Percentiles rank a stretch among this genome's conserved stretches.
Conservation (phyloP, 2,113 vertebrate genomes). For the Otis tarda region DNA sequence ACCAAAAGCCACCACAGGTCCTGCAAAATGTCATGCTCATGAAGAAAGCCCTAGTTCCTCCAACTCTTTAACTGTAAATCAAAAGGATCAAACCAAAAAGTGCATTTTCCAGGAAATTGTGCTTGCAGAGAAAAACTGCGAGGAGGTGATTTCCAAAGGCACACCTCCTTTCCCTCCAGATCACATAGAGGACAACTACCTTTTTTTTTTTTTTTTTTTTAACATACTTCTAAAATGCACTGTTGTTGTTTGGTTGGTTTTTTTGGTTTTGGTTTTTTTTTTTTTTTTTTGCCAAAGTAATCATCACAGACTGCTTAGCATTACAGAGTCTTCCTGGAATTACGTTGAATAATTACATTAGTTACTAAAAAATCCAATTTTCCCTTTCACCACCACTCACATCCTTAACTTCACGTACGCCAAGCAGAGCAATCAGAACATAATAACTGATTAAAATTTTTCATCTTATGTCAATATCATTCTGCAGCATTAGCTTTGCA, state of each 20-base stretch:
- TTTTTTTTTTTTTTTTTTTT: neutral
- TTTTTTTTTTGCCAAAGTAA: neutral
- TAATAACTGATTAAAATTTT: neutral
- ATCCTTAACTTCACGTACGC: neutral
- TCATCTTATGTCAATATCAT: neutral
- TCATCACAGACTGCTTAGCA: neutral
- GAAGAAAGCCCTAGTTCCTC: neutral
- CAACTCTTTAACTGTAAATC: neutral
- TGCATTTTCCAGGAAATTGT: neutral
- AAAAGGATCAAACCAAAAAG: neutral
- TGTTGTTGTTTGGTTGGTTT: no score
- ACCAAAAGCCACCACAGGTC: neutral
- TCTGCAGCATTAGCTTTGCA: neutral
- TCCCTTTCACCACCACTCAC: neutral
- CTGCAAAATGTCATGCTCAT: neutral
- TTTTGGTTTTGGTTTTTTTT: neutral
- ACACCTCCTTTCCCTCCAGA: neutral
- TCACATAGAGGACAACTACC: neutral
- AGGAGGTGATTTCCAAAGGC: neutral
- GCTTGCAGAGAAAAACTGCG: neutral
- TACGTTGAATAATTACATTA: neutral
- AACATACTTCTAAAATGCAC: neutral
- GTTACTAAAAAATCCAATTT: neutral
- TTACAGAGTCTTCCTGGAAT: neutral
- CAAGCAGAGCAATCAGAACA: neutral